phyloP scores from a whole-genome alignment of 1,140 invertebrate species.

The Mamestra configurata region DNA sequence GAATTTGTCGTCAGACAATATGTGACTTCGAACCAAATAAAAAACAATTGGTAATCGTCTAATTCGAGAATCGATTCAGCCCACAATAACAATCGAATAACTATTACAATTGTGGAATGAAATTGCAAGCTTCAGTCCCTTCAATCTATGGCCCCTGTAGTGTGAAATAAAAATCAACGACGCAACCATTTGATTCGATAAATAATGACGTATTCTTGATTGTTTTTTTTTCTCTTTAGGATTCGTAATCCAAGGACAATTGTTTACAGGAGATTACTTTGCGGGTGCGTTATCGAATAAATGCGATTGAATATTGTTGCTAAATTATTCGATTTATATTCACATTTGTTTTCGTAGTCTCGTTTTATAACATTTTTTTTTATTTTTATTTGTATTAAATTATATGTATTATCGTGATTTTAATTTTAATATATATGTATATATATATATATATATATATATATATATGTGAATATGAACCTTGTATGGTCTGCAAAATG shows the following conservation, averaged over 20 bases:
- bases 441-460: too few relatives aligned
- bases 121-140: constrained; percentile 15
- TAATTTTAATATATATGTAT: too few relatives aligned
- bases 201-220: constrained; percentile 8
- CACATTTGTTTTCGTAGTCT: not conserved
- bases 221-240: not conserved
- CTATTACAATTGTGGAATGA: constrained; percentile 22
- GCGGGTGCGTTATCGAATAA: not conserved
- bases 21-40: not conserved
- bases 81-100: constrained; percentile 34
- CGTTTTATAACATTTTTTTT: not conserved
- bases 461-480: too few relatives aligned
- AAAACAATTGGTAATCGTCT: constrained; percentile 3
- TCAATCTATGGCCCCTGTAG: constrained; percentile 2
- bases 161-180: constrained; percentile 32
- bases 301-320: too few relatives aligned
- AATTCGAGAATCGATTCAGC: constrained; percentile 7
- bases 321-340: not conserved
- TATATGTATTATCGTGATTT: too few relatives aligned
- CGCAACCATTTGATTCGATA: constrained; percentile 22
- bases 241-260: not conserved
- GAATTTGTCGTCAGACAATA: not conserved
- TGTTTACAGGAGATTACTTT: not conserved
- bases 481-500: too few relatives aligned
- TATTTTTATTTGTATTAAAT: too few relatives aligned